Base-by-base conservation (phyloP, 2,888 invertebrate species). In the Bombylius discolor region DNA sequence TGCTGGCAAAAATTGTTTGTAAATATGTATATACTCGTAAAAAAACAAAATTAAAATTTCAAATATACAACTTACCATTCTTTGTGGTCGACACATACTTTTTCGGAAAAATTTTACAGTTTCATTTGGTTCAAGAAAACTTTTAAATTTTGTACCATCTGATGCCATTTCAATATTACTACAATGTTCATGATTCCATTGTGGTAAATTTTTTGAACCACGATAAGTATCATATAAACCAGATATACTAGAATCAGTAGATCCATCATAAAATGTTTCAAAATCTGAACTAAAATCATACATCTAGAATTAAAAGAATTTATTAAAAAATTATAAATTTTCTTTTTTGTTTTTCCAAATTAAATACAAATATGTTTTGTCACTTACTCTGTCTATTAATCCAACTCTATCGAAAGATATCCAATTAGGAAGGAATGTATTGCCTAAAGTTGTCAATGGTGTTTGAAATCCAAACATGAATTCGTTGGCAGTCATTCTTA, bases 391-490 rank as follows among this genome's bases (percentile, higher is more conserved):
- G 74, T 92, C 91, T 62, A 94, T 90, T 2, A 93, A 79, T 0
- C 93, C 93, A 12, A 94, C 81, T 65, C 88, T 89, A 64, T 92
- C 88, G 67, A 91, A 92, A 56, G 81, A 83, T 55, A 92, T 89
- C 87, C 91, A 92, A 12, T 83, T 81, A 0, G 90, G 88, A 75
- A 92, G 74, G 63, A 92, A 80, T 23, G 83, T 84, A 70, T 92
- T 89, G 0, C 92, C 92, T 54, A 93, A 70, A 2, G 86, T 85
- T 72, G 93, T 85, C 56, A 93, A 75, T 5, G 86, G 77, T n/a
- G 89, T 87, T 62, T 84, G 76, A 73, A 88, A 90, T 0, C 91
- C 91, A 75, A 92, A 92, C 88, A 93, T 89, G 70, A 92, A 89
- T 69, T 92, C 90, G 59, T 74, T 81, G 0, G 92, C 91, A 0